phyloP scores from a whole-genome alignment of 2,797 vertebrate genomes.

The Bucorvus abyssinicus region DNA sequence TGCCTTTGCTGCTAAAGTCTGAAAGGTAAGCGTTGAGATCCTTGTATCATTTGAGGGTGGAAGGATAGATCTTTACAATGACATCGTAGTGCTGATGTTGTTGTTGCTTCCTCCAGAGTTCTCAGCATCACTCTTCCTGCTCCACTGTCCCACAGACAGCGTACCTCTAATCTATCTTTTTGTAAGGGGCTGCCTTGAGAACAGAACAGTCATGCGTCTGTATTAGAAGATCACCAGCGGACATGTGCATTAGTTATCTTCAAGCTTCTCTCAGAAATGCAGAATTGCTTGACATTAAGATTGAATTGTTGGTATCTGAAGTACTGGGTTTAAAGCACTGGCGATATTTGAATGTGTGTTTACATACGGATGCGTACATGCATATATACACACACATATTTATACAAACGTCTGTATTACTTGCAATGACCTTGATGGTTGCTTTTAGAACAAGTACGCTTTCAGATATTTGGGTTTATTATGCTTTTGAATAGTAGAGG shows the following conservation, averaged over 20 bases:
- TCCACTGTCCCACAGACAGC: neutral
- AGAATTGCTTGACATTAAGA: neutral
- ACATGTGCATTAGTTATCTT: neutral
- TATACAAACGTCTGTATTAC: neutral
- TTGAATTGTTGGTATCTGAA: neutral
- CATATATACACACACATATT: neutral
- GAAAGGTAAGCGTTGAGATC: neutral
- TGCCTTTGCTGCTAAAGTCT: neutral
- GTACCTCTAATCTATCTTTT: neutral
- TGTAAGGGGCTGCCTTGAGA: neutral
- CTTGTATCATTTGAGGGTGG: neutral
- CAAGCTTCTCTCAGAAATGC: neutral
- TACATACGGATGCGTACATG: neutral
- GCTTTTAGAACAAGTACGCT: neutral
- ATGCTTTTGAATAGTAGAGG: neutral
- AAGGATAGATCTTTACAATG: neutral
- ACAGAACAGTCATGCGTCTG: neutral
- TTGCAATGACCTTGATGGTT: neutral
- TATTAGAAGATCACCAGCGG: neutral
- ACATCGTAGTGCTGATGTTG: neutral
- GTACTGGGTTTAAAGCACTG: neutral
- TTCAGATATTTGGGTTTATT: neutral
- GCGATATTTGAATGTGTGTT: neutral
- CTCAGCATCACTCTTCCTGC: neutral
- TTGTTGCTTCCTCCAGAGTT: neutral